phyloP scores from a whole-genome alignment of 2,888 invertebrate genomes.

The Stramonita haemastoma region DNA sequence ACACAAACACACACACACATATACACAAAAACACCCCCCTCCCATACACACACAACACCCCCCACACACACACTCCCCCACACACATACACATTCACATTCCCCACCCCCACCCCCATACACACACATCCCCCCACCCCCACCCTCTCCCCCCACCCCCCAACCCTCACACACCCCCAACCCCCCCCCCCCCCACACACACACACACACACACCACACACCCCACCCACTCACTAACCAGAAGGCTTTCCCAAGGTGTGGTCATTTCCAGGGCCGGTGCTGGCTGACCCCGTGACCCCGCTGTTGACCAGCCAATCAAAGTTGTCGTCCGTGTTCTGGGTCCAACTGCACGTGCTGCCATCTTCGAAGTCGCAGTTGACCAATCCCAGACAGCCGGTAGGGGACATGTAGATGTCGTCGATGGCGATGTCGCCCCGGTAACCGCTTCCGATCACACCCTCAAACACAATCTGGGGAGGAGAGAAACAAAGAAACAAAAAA shows the following conservation, averaged over 20 bases:
- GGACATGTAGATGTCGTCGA: constrained; percentile 58
- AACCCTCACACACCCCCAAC: not conserved
- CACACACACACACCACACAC: constrained; percentile 17
- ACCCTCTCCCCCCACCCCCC: too few species aligned
- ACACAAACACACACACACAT: too few species aligned
- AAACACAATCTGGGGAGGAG: constrained; percentile 53
- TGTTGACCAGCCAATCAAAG: constrained; percentile 68
- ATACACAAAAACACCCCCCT: too few species aligned
- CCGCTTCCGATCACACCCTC: constrained; percentile 55
- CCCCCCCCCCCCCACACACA: not conserved
- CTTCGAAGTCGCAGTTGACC: constrained; percentile 58
- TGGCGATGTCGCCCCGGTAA: constrained; percentile 56
- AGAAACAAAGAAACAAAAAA: not conserved
- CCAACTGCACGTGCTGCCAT: constrained; percentile 65
- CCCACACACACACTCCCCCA: too few species aligned
- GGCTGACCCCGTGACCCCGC: constrained; percentile 66
- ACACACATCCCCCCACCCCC: too few species aligned
- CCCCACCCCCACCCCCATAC: not conserved
- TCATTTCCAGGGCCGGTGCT: constrained; percentile 65
- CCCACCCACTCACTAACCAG: constrained; percentile 52
- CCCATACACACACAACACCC: too few species aligned
- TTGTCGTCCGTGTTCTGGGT: constrained; percentile 65
- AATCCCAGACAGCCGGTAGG: constrained; percentile 54
- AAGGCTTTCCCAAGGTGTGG: constrained; percentile 63
- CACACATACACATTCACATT: too few species aligned